Percentiles rank a stretch among this genome's conserved stretches.
Evolutionary conservation across 2,113 vertebrate genomes (phyloP).

Genomic region (Rostratula benghalensis): DNA sequence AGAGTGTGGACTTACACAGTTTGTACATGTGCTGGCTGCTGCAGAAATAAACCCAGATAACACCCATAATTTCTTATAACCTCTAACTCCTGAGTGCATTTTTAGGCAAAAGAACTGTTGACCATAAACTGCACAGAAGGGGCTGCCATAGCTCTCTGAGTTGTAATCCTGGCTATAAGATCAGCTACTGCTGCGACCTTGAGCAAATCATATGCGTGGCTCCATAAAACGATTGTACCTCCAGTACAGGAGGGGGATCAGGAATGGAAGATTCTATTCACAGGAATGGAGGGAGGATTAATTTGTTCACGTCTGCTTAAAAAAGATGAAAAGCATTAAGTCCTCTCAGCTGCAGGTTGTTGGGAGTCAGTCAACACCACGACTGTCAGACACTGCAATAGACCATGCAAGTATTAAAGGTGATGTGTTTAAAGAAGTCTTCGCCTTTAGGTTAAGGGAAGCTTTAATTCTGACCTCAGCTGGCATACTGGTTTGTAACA

Average conservation of each 20-base stretch:
- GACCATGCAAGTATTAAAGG: neutral
- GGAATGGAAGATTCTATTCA: too few species aligned
- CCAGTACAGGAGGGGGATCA: too few species aligned
- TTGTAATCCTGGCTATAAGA: neutral
- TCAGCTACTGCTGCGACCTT: neutral
- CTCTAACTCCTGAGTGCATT: neutral
- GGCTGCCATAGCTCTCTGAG: neutral
- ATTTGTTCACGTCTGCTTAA: neutral
- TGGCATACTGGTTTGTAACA: neutral
- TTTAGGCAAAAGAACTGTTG: neutral
- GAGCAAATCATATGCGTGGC: neutral
- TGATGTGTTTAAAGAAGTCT: neutral
- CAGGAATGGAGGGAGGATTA: neutral
- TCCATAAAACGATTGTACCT: neutral
- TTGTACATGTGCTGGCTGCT: neutral
- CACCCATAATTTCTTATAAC: neutral
- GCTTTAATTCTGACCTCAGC: neutral
- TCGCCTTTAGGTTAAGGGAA: neutral
- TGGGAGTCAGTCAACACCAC: neutral
- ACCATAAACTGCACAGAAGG: neutral
- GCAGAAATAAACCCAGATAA: neutral
- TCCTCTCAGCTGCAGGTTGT: neutral
- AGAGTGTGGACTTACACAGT: neutral
- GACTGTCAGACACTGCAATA: neutral
- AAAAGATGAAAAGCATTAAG: slow-evolving; percentile 11